These are phyloP conservation scores for Turritopsis rubra DNA, from an alignment of 30 jellyfish, hydroid and myxozoan species.

Conservation along the genomic window DNA sequence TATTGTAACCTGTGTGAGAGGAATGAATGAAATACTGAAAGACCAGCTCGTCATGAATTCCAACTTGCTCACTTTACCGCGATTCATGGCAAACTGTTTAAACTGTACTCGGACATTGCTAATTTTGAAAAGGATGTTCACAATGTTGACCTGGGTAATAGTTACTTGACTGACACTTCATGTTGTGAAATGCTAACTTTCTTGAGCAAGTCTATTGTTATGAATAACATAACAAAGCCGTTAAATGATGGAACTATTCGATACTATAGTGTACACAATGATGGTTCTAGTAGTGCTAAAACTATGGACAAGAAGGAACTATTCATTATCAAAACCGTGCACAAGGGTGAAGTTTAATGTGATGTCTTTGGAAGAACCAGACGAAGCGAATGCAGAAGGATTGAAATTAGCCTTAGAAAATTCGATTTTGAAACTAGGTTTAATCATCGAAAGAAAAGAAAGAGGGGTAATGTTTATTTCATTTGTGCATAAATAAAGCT, in stretches of 20 bases:
- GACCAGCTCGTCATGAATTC: neutral
- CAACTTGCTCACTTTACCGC: neutral
- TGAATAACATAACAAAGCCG: conserved; percentile 21
- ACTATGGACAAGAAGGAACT: conserved; percentile 32
- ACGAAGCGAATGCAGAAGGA: conserved; percentile 17
- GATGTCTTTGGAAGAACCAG: conserved; percentile 13
- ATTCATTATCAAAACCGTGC: conserved; percentile 28
- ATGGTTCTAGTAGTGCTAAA: conserved; percentile 26
- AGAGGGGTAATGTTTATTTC: neutral
- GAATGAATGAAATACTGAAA: neutral
- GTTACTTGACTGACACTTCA: conserved; percentile 11
- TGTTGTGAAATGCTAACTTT: conserved; percentile 14
- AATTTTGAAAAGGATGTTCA: conserved; percentile 22
- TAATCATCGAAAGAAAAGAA: conserved; percentile 9
- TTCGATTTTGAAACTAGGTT: conserved; percentile 13
- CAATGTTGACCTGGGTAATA: neutral
- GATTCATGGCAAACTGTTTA: neutral
- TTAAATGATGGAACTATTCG: conserved; percentile 19
- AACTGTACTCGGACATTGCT: conserved; percentile 2
- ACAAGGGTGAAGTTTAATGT: conserved; percentile 2
- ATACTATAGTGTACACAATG: conserved; percentile 22
- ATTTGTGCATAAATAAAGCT: neutral
- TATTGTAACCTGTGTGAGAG: neutral
- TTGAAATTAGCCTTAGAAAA: conserved; percentile 24
- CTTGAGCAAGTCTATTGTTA: conserved; percentile 13